phyloP scores from a whole-genome alignment of 2,113 vertebrate species.

The Poeciliopsis retropinna region DNA sequence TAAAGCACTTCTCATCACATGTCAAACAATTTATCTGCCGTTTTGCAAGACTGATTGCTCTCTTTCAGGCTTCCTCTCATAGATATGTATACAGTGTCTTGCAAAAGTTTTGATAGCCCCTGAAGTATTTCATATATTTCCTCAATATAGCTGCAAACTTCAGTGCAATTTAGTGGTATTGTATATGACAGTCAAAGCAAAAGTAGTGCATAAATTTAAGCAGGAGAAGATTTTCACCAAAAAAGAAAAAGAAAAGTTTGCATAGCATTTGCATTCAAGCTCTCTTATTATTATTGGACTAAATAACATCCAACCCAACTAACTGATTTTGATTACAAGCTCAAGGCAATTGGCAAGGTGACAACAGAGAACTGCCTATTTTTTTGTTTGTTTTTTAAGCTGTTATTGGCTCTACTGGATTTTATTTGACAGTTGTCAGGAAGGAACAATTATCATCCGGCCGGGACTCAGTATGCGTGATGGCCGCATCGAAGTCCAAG shows the following conservation, averaged over 20 bases:
- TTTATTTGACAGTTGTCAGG: too few relatives aligned
- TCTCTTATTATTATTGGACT: background rate
- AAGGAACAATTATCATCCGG: too few relatives aligned
- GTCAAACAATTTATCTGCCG: constrained; percentile 22
- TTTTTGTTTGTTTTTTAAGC: too few relatives aligned
- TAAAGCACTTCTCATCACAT: constrained; percentile 35
- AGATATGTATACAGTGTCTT: background rate
- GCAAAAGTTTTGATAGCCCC: background rate
- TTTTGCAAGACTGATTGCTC: constrained; percentile 16
- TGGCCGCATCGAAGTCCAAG: too few relatives aligned
- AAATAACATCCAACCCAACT: background rate
- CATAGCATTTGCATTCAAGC: background rate
- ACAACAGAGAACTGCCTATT: too few relatives aligned
- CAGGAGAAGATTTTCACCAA: background rate
- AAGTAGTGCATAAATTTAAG: background rate
- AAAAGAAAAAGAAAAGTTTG: background rate
- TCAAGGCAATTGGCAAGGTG: too few relatives aligned
- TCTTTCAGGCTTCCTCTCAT: constrained; percentile 15
- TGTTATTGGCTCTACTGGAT: too few relatives aligned
- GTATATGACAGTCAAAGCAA: background rate
- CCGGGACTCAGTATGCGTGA: too few relatives aligned
- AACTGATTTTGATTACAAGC: background rate
- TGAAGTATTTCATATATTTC: background rate
- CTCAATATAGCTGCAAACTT: background rate
- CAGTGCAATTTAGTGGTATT: background rate